These are phyloP conservation scores for Poeciliopsis prolifica DNA, from an alignment of 2,113 vertebrate genomes.

Conservation along the genomic window DNA sequence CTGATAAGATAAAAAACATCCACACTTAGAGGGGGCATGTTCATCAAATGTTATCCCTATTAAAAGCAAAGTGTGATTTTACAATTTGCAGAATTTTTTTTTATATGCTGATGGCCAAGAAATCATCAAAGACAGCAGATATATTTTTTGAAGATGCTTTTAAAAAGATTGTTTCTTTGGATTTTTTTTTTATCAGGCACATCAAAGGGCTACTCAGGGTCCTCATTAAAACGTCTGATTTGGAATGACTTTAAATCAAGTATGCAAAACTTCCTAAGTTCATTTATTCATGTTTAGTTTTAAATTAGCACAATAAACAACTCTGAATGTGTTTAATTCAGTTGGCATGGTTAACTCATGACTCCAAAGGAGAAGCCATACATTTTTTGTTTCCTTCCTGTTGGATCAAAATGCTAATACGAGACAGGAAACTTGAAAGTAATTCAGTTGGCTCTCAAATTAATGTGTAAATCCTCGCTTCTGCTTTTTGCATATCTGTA, in stretches of 20 bases:
- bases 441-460: constrained; percentile 32
- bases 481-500: constrained; percentile 20
- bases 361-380: constrained; percentile 33
- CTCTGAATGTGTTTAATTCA: constrained; percentile 9
- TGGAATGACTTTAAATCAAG: not conserved
- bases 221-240: not conserved
- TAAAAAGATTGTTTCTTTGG: not conserved
- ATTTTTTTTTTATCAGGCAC: not conserved
- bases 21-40: not conserved
- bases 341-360: constrained; percentile 10
- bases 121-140: constrained; percentile 3
- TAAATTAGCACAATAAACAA: constrained; percentile 6
- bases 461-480: constrained; percentile 37
- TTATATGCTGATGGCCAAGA: not conserved
- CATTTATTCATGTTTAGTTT: constrained; percentile 17
- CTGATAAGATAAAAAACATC: not conserved
- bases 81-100: not conserved
- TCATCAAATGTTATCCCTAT: not conserved
- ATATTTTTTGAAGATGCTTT: not conserved
- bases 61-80: not conserved
- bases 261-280: constrained; percentile 2
- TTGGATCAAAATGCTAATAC: constrained; percentile 43
- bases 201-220: not conserved
- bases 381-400: constrained; percentile 3
- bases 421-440: constrained; percentile 36